Evolutionary conservation across 2,113 vertebrate species (phyloP).

Genomic region (Nibea albiflora): DNA sequence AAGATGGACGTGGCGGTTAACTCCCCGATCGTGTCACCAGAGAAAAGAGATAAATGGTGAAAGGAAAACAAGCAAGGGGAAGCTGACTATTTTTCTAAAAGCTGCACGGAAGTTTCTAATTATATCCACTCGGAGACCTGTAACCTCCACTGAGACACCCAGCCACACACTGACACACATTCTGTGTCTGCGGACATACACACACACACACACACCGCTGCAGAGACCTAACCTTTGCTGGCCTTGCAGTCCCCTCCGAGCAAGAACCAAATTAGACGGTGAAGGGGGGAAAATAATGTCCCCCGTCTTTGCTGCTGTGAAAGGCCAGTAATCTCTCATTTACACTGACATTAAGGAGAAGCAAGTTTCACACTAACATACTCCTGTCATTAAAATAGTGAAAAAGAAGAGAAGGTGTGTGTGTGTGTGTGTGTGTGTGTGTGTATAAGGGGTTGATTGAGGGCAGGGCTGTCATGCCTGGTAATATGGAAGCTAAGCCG

Average conservation of each 20-base stretch:
- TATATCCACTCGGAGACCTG: slow-evolving; percentile 76
- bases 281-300: slow-evolving; percentile 73
- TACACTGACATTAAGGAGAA: slow-evolving; percentile 79
- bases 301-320: slow-evolving; percentile 66
- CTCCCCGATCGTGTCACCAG: slow-evolving; percentile 64
- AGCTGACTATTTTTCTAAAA: slow-evolving; percentile 72
- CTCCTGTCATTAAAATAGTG: slow-evolving; percentile 84
- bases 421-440: slow-evolving; percentile 11
- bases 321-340: slow-evolving; percentile 84
- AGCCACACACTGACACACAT: slow-evolving; percentile 58
- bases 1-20: slow-evolving; percentile 64
- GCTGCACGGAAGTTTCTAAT: slow-evolving; percentile 80
- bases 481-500: slow-evolving; percentile 67
- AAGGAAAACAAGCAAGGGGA: slow-evolving; percentile 72
- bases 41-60: slow-evolving; percentile 73
- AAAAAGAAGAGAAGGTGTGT: slow-evolving; percentile 22
- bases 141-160: slow-evolving; percentile 69
- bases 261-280: slow-evolving; percentile 86
- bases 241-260: slow-evolving; percentile 63
- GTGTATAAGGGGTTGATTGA: slow-evolving; percentile 67
- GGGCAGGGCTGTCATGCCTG: slow-evolving; percentile 70
- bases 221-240: slow-evolving; percentile 61
- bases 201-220: slow-evolving; percentile 33
- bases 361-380: slow-evolving; percentile 74
- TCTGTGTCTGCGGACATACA: slow-evolving; percentile 10